Conservation (phyloP, 2,113 vertebrate genomes). For the Apodemus speciosus region DNA sequence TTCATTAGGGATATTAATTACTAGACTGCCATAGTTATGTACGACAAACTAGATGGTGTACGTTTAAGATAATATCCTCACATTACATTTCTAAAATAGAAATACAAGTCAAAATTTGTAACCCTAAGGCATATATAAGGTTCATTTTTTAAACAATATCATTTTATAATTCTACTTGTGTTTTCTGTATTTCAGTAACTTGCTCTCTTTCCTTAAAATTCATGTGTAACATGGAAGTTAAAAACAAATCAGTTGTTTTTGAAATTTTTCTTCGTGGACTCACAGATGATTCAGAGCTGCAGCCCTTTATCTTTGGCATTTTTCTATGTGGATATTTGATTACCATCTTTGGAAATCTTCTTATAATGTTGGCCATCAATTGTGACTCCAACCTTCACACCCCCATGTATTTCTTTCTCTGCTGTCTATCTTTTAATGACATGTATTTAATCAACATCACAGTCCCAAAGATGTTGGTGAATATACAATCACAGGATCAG, state of each 20-base stretch:
- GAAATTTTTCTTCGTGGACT: not conserved
- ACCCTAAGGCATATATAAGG: not conserved
- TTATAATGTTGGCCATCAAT: not conserved
- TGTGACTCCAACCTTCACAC: not conserved
- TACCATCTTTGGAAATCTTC: not conserved
- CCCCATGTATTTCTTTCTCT: conserved; percentile 4
- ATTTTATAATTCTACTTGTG: not conserved
- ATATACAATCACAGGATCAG: not conserved
- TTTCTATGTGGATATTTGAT: not conserved
- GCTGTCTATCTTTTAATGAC: not conserved
- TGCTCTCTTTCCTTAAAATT: not conserved
- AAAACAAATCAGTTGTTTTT: not conserved
- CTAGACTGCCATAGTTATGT: not conserved
- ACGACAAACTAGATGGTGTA: not conserved
- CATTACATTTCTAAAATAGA: not conserved
- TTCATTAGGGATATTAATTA: not conserved
- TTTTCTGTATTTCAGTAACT: not conserved
- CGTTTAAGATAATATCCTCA: not conserved
- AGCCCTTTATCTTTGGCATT: not conserved
- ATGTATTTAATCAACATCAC: not conserved
- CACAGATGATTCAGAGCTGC: not conserved
- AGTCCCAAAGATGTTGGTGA: not conserved
- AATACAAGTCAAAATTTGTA: not conserved
- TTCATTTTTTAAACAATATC: not conserved
- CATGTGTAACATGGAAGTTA: not conserved